phyloP scores from a whole-genome alignment of 2,797 vertebrate genomes.

The Poecilia velifera region DNA sequence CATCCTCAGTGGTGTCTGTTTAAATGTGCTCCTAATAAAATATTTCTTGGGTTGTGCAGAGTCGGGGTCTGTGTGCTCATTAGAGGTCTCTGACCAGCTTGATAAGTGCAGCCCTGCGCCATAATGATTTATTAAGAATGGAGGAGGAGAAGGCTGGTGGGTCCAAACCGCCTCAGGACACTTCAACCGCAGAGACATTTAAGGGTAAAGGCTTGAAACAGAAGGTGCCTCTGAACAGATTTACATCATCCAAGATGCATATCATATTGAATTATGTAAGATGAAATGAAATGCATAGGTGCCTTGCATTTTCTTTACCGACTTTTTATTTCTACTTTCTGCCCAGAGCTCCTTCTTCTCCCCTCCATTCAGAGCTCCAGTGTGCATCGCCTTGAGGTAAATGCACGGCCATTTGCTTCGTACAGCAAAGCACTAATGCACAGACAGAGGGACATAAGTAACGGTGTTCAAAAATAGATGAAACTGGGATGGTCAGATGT shows the following conservation, averaged over 20 bases:
- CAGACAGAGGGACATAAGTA: slow-evolving; percentile 60
- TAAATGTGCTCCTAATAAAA: slow-evolving; percentile 84
- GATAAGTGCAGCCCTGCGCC: slow-evolving; percentile 78
- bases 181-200: slow-evolving; percentile 80
- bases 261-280: slow-evolving; percentile 85
- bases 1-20: slow-evolving; percentile 72
- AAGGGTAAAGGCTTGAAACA: slow-evolving; percentile 78
- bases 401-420: slow-evolving; percentile 79
- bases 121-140: slow-evolving; percentile 84
- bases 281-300: slow-evolving; percentile 81
- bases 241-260: slow-evolving; percentile 83
- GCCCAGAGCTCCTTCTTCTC: slow-evolving; percentile 24
- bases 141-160: slow-evolving; percentile 64
- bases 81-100: slow-evolving; percentile 79
- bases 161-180: slow-evolving; percentile 82
- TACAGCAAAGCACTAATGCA: slow-evolving; percentile 76
- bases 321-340: slow-evolving; percentile 20
- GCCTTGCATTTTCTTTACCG: slow-evolving; percentile 70
- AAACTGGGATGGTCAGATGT: slow-evolving; percentile 69
- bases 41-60: slow-evolving; percentile 76
- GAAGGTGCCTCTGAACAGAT: slow-evolving; percentile 77
- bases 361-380: slow-evolving; percentile 37
- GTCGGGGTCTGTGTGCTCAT: slow-evolving; percentile 76
- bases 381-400: slow-evolving; percentile 77
- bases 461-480: slow-evolving; percentile 83